phyloP scores from a whole-genome alignment of 2,113 vertebrate genomes.

The Gnathonemus longibarbis region DNA sequence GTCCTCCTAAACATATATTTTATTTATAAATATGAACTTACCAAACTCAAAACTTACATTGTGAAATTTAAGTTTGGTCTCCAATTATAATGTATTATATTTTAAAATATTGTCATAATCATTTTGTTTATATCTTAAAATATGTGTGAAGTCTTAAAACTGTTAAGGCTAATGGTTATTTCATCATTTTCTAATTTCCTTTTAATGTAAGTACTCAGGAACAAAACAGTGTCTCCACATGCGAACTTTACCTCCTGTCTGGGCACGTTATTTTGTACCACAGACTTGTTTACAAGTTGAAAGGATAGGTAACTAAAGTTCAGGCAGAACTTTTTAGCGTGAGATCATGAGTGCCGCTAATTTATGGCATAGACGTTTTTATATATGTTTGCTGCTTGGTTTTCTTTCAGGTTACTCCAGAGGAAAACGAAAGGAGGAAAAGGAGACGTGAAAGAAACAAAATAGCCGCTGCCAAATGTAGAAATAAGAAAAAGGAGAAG shows the following conservation, averaged over 20 bases:
- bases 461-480: conserved; percentile 88
- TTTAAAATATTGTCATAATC: not conserved
- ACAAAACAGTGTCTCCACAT: not conserved
- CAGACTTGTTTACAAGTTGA: not conserved
- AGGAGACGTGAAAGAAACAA: conserved; percentile 91
- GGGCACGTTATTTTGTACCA: not conserved
- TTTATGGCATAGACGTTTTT: not conserved
- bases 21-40: not conserved
- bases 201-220: not conserved
- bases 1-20: not conserved
- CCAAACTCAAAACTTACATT: not conserved
- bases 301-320: not conserved
- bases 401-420: conserved; percentile 54
- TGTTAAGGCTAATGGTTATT: not conserved
- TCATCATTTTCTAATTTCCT: not conserved
- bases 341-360: not conserved
- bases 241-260: not conserved
- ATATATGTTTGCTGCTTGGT: conserved; percentile 18
- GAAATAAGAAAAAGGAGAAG: conserved; percentile 97
- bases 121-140: not conserved
- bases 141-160: not conserved
- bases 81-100: not conserved
- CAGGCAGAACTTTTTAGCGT: not conserved
- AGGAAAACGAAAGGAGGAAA: conserved; percentile 82
- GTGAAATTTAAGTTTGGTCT: not conserved